These are phyloP conservation scores for Tuta absoluta DNA, from an alignment of 2,888 invertebrate genomes.

Conservation along the genomic window DNA sequence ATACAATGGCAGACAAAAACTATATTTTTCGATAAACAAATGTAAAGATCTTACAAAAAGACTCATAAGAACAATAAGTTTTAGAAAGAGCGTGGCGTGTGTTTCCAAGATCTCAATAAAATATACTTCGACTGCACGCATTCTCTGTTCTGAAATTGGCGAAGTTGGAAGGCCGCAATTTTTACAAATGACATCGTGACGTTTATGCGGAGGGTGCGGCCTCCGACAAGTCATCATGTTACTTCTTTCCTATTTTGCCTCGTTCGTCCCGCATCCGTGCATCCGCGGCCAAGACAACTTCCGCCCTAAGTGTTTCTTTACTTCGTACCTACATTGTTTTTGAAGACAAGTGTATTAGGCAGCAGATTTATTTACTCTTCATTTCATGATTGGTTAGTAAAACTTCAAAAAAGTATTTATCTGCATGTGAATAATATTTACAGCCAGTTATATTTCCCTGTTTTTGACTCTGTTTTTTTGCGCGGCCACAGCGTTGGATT, in stretches of 20 bases:
- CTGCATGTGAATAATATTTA: neutral
- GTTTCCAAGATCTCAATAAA: neutral
- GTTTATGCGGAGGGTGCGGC: slow-evolving; percentile 77
- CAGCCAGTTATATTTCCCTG: slow-evolving; percentile 5
- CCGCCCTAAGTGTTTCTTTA: slow-evolving; percentile 60
- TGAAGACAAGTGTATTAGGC: neutral
- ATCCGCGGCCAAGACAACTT: slow-evolving; percentile 37
- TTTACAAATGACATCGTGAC: slow-evolving; percentile 81
- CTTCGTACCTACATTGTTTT: slow-evolving; percentile 53
- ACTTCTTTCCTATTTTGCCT: slow-evolving; percentile 77
- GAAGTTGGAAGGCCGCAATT: slow-evolving; percentile 78
- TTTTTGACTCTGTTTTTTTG: slow-evolving; percentile 16
- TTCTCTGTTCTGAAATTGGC: slow-evolving; percentile 66
- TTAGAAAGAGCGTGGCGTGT: too few relatives aligned
- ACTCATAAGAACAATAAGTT: too few relatives aligned
- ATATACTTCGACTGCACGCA: slow-evolving; percentile 46
- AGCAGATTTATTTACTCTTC: neutral
- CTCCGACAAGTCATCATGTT: slow-evolving; percentile 79
- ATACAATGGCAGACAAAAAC: neutral
- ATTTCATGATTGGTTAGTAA: too few relatives aligned
- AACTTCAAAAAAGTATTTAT: neutral
- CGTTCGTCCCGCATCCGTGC: slow-evolving; percentile 51
- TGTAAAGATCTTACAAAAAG: too few relatives aligned
- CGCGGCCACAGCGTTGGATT: slow-evolving; percentile 15
- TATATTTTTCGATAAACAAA: too few relatives aligned